A percentile compares a stretch with the other conserved stretches of the same genome.
Conservation (phyloP, 1,140 invertebrate genomes). For the Zaprionus inermis region DNA sequence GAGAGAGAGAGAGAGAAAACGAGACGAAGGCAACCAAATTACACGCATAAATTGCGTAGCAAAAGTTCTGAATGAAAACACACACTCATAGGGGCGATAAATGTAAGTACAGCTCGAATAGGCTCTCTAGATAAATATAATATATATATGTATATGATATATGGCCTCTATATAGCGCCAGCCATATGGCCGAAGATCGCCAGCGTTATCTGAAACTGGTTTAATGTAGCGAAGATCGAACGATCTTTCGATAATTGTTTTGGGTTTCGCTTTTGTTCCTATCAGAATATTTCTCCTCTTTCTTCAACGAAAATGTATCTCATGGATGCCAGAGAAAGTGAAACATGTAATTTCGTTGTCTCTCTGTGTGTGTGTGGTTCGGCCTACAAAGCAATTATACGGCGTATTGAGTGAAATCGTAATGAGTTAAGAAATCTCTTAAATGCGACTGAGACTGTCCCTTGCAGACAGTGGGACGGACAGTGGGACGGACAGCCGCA, state of each 20-base stretch:
- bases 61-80: constrained; percentile 72
- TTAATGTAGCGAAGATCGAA: neutral
- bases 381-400: constrained; percentile 74
- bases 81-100: constrained; percentile 54
- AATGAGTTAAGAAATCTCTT: constrained; percentile 78
- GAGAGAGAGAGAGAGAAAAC: neutral
- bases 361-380: constrained; percentile 35
- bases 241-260: neutral
- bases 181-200: constrained; percentile 25
- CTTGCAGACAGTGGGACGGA: no score
- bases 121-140: neutral
- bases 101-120: constrained; percentile 62
- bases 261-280: neutral
- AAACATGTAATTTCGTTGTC: constrained; percentile 72
- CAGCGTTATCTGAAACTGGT: constrained; percentile 29
- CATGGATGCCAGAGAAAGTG: constrained; percentile 70
- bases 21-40: constrained; percentile 51
- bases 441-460: constrained; percentile 39
- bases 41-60: constrained; percentile 79
- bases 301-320: constrained; percentile 17
- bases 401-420: constrained; percentile 78
- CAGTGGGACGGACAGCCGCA: constrained; percentile 38
- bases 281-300: constrained; percentile 7
- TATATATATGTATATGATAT: neutral
- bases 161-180: neutral